Evolutionary conservation across 1,140 invertebrate species (phyloP).

Genomic region (Drosophila gunungcola): DNA sequence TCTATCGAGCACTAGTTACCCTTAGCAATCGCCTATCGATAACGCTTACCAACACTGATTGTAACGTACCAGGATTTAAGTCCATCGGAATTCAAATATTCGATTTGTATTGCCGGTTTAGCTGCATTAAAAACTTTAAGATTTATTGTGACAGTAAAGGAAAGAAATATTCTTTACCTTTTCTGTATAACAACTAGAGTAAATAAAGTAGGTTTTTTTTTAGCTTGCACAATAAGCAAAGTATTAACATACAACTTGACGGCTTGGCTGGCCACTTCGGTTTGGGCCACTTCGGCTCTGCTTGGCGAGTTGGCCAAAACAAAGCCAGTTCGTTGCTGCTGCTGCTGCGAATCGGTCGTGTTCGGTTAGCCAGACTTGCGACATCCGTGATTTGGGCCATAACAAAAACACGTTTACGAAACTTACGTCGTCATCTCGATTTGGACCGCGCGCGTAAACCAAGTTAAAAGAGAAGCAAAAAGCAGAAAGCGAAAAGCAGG

Average conservation of each 20-base stretch:
- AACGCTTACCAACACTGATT: conserved; percentile 20
- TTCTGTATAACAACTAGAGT: not conserved
- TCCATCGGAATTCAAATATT: conserved; percentile 27
- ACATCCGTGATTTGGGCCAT: conserved; percentile 2
- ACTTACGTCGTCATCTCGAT: conserved; percentile 60
- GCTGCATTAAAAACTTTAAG: not conserved
- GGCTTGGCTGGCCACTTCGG: conserved; percentile 30
- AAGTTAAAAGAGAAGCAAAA: conserved; percentile 39
- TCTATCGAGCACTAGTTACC: not conserved
- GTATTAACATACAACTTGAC: conserved; percentile 16
- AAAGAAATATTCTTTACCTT: not conserved
- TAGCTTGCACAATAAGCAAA: not conserved
- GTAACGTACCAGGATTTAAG: conserved; percentile 9
- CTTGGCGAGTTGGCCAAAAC: conserved; percentile 50
- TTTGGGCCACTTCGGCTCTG: conserved; percentile 25
- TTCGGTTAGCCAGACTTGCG: conserved; percentile 5
- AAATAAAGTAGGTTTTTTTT: not conserved
- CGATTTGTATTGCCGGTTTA: not conserved
- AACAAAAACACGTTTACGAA: conserved; percentile 67
- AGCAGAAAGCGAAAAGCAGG: conserved; percentile 17
- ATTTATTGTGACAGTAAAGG: not conserved
- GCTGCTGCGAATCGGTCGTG: conserved; percentile 52
- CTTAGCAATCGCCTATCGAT: conserved; percentile 1
- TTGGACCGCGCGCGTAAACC: conserved; percentile 60
- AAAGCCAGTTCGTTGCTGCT: conserved; percentile 61